phyloP scores from a whole-genome alignment of 1,140 invertebrate genomes.

The Anastrepha ludens region DNA sequence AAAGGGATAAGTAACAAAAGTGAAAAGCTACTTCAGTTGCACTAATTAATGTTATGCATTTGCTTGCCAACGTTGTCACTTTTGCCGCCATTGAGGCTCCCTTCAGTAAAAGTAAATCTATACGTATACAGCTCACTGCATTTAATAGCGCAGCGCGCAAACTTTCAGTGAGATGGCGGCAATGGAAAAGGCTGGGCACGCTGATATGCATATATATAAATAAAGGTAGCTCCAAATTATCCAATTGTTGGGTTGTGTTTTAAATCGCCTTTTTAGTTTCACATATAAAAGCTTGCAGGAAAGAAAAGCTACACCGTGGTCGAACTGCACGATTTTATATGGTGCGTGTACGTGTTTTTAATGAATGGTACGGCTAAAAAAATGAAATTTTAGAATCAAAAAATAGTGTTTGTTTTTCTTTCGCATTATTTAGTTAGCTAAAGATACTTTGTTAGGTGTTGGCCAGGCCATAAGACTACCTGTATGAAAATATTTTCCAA shows the following conservation, averaged over 20 bases:
- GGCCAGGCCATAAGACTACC: too few species aligned
- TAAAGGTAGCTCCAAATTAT: neutral
- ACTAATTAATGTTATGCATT: slow-evolving; percentile 20
- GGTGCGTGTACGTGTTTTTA: too few species aligned
- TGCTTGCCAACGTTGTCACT: neutral
- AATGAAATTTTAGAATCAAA: too few species aligned
- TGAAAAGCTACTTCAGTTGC: slow-evolving; percentile 35
- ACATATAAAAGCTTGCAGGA: neutral
- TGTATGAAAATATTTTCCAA: too few species aligned
- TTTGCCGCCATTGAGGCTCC: neutral
- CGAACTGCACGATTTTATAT: too few species aligned
- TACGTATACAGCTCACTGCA: neutral
- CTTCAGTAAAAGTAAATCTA: neutral
- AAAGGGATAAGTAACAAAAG: neutral
- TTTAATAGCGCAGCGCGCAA: neutral
- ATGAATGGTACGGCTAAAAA: too few species aligned
- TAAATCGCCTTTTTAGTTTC: neutral
- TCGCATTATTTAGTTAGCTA: too few species aligned
- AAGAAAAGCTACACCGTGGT: neutral
- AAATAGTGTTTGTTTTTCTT: too few species aligned
- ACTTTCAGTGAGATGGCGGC: neutral
- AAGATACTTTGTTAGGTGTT: too few species aligned
- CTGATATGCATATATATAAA: neutral
- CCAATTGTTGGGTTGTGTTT: neutral
- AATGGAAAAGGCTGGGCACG: neutral